Base-by-base conservation (phyloP, 2,113 vertebrate genomes). In the Lonchura striata region DNA sequence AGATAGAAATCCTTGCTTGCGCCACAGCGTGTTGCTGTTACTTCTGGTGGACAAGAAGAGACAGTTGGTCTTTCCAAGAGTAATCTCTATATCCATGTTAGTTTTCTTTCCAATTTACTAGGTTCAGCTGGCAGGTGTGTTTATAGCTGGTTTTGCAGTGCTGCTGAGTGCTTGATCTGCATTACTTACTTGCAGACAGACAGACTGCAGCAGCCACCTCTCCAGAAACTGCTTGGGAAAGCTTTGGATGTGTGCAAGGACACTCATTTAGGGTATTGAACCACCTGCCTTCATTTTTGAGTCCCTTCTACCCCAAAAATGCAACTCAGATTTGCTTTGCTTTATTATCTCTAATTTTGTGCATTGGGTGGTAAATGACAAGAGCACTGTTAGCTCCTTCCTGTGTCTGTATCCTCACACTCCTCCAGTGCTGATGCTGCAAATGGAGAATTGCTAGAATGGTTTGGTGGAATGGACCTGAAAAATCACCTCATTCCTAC, bases 11-110 rank as follows among this genome's bases (percentile, higher is more conserved):
- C 56, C 42, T 20, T 56, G 13, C 42, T 70, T 37, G 41, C 5
- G 30, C 22, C 0, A 0, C 49, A 33, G 41, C 23, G 10, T 0
- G 0, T 3, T 60, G 30, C 33, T 31, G 17, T 53, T n/a, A 1
- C 14, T 82, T 28, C 37, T 46, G 64, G 10, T 33, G 50, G 52
- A 9, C 64, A 49, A 59, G 39, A 44, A 59, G 46, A 69, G 25
- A 53, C 6, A 24, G 27, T 20, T 68, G 54, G 27, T 18, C 28
- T 79, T 84, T 28, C 79, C n/a, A n/a, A 75, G 74, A 60, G 14
- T n/a, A 30, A 56, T 37, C 35, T 42, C 1, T 5, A 2, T 72
- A 30, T 25, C 31, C 57, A 41, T 44, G 21, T 66, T 1, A 3
- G 13, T 68, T 85, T 79, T 82, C 30, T 86, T 72, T 33, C 49